Conservation (phyloP, 2,797 vertebrate species). For the Harpagifer antarcticus region DNA sequence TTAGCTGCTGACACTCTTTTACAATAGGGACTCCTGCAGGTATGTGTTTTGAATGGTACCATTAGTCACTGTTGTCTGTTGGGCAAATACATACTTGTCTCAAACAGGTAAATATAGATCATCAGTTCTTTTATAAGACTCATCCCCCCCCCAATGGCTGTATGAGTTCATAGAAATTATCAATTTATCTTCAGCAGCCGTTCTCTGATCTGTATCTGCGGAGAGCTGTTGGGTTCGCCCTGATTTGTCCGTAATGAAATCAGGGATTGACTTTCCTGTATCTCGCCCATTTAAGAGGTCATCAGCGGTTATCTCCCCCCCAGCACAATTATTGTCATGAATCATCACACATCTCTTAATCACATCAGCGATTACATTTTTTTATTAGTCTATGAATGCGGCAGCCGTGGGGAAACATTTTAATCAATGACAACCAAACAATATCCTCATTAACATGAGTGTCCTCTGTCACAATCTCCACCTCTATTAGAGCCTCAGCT, state of each 20-base stretch:
- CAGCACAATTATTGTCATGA: constrained; percentile 78
- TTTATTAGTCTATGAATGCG: constrained; percentile 70
- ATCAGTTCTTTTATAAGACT: constrained; percentile 22
- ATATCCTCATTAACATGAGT: constrained; percentile 76
- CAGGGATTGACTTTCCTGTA: constrained; percentile 58
- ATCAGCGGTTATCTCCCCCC: constrained; percentile 54
- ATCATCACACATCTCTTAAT: constrained; percentile 79
- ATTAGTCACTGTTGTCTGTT: constrained; percentile 69
- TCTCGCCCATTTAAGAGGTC: constrained; percentile 68
- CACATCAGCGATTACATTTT: constrained; percentile 76
- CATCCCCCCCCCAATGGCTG: neutral
- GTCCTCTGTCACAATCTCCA: constrained; percentile 53
- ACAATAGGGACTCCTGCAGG: constrained; percentile 67
- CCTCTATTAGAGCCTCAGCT: constrained; percentile 47
- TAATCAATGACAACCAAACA: constrained; percentile 82
- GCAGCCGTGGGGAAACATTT: constrained; percentile 76
- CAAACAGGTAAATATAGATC: constrained; percentile 37
- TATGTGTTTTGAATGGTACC: constrained; percentile 79
- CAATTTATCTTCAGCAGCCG: constrained; percentile 9
- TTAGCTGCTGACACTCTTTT: constrained; percentile 71
- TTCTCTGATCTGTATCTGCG: constrained; percentile 38
- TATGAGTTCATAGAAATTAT: constrained; percentile 14
- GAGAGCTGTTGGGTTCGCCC: constrained; percentile 37
- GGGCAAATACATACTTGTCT: constrained; percentile 53
- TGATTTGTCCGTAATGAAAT: constrained; percentile 71